These are phyloP conservation scores for Prunella fulvescens DNA, from an alignment of 2,113 vertebrate species.

Conservation along the genomic window DNA sequence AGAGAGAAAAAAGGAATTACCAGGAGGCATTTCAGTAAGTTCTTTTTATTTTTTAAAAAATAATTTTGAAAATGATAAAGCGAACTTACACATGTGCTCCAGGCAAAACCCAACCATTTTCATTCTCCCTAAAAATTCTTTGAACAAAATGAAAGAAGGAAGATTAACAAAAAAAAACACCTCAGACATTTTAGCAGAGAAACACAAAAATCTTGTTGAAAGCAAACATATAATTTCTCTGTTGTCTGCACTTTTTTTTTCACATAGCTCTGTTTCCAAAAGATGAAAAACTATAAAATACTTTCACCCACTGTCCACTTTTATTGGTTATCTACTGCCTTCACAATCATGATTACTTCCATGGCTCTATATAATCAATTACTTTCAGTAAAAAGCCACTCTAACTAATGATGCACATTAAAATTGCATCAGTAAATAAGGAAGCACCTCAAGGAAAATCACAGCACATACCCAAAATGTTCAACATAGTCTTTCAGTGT, in stretches of 20 bases:
- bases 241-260: not conserved
- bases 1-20: not conserved
- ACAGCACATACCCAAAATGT: not conserved
- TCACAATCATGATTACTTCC: rapidly evolving
- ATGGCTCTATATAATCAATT: not conserved
- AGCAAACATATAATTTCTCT: not conserved
- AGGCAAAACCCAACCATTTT: not conserved
- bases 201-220: not conserved
- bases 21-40: not conserved
- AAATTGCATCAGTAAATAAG: slow-evolving; percentile 1
- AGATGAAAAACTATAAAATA: not conserved
- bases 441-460: not conserved
- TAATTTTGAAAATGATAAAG: not conserved
- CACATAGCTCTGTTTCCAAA: not conserved
- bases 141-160: not conserved
- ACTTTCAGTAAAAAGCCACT: not conserved
- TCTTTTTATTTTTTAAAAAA: not conserved
- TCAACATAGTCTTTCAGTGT: not conserved
- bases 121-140: not conserved
- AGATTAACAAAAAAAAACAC: not conserved
- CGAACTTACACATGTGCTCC: not conserved
- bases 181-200: not conserved
- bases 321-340: not conserved
- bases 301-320: not conserved
- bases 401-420: not conserved